Evolutionary conservation across 2,113 vertebrate species (phyloP).

Genomic region (Rhodinocichla rosea): DNA sequence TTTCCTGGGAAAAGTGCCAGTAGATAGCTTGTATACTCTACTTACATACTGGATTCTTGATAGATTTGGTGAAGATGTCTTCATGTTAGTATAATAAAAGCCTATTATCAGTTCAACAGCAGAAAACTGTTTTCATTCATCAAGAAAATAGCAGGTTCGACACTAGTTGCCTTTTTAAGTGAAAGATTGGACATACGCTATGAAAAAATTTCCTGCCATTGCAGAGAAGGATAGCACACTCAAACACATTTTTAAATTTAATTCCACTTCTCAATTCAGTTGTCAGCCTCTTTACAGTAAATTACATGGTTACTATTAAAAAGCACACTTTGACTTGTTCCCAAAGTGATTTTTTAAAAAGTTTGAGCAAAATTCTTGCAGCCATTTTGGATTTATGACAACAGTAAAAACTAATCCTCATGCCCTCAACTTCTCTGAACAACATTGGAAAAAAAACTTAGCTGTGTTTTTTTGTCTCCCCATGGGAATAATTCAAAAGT

Average conservation of each 20-base stretch:
- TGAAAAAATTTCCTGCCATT: conserved; percentile 51
- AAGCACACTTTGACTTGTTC: conserved; percentile 40
- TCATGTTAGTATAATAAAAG: conserved; percentile 68
- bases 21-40: conserved; percentile 53
- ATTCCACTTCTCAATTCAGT: conserved; percentile 44
- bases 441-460: not conserved
- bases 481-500: not conserved
- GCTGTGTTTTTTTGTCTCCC: not conserved
- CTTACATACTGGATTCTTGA: conserved; percentile 60
- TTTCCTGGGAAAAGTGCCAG: conserved; percentile 71
- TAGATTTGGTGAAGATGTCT: conserved; percentile 69
- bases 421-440: not conserved
- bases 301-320: conserved; percentile 51
- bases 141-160: conserved; percentile 60
- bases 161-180: conserved; percentile 65
- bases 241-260: conserved; percentile 52
- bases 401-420: not conserved
- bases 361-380: conserved; percentile 34
- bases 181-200: conserved; percentile 51
- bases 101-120: conserved; percentile 69
- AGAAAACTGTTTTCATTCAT: conserved; percentile 68
- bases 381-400: conserved; percentile 52
- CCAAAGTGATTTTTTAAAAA: conserved; percentile 42
- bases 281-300: conserved; percentile 44
- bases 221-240: conserved; percentile 41